These are phyloP conservation scores for Corydoras sp. DNA, from an alignment of 2,113 vertebrate species.

Conservation along the genomic window DNA sequence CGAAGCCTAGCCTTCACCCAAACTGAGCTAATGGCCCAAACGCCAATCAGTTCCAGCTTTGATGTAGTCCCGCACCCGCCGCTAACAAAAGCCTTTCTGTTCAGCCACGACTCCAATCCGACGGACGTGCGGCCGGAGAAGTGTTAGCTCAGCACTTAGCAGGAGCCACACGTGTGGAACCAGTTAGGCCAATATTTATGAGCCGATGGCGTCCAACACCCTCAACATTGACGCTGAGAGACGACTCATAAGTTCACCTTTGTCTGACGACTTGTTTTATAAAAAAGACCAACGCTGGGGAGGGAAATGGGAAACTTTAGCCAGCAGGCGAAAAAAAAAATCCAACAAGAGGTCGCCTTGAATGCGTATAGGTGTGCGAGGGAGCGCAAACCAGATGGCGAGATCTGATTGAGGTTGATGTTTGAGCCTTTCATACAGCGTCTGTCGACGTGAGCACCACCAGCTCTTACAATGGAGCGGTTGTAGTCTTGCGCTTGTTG, in stretches of 20 bases:
- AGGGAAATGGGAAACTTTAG: constrained; percentile 44
- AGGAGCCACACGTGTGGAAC: constrained; percentile 23
- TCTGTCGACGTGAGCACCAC: constrained; percentile 44
- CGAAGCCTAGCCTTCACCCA: constrained; percentile 17
- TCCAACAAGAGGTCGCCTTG: constrained; percentile 41
- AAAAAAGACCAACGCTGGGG: constrained; percentile 43
- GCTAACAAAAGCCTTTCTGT: constrained; percentile 12
- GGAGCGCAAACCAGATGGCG: constrained; percentile 41
- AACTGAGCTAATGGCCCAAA: constrained; percentile 7
- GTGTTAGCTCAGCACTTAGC: constrained; percentile 15
- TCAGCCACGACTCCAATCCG: constrained; percentile 11
- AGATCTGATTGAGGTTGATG: constrained; percentile 54
- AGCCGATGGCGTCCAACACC: constrained; percentile 29
- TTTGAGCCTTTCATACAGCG: constrained; percentile 45
- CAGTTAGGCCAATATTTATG: constrained; percentile 38
- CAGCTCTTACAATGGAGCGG: constrained; percentile 56
- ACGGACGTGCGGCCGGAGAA: constrained; percentile 7
- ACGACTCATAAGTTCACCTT: constrained; percentile 38
- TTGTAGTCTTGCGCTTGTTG: constrained; percentile 55
- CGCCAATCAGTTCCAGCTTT: background rate
- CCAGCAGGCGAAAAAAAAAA: constrained; percentile 26
- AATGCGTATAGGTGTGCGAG: constrained; percentile 52
- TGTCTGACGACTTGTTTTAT: constrained; percentile 36
- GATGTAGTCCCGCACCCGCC: background rate
- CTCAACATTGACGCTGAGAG: constrained; percentile 37